Evolutionary conservation across 1,140 invertebrate genomes (phyloP).

Genomic region (Holcopasites calliopsidis): DNA sequence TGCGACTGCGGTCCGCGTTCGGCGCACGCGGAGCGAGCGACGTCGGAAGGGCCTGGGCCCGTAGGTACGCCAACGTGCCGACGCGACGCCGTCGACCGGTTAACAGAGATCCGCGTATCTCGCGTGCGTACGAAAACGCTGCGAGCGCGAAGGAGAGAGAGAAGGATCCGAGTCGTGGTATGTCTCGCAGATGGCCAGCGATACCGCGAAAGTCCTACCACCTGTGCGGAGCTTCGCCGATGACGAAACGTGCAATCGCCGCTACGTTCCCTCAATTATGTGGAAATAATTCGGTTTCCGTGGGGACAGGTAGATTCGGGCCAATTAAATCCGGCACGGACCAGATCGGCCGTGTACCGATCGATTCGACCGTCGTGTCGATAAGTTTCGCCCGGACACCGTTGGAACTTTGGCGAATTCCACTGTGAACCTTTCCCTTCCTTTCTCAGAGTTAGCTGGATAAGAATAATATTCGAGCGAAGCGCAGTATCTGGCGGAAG

Average conservation of each 20-base stretch:
- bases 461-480: slow-evolving; percentile 24
- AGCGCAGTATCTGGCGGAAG: slow-evolving; percentile 14
- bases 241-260: slow-evolving; percentile 67
- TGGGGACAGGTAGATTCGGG: slow-evolving; percentile 37
- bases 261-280: slow-evolving; percentile 63
- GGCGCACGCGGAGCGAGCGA: slow-evolving; percentile 12
- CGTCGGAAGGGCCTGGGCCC: neutral
- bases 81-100: neutral
- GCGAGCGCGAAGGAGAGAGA: neutral
- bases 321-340: slow-evolving; percentile 59
- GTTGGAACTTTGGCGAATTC: neutral
- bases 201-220: slow-evolving; percentile 57
- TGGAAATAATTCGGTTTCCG: slow-evolving; percentile 65
- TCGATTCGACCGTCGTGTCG: slow-evolving; percentile 25
- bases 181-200: slow-evolving; percentile 64
- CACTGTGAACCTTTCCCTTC: neutral
- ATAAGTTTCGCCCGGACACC: slow-evolving; percentile 23
- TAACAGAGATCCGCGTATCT: neutral
- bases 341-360: slow-evolving; percentile 36
- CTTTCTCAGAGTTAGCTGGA: neutral
- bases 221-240: slow-evolving; percentile 66
- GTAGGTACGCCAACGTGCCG: neutral
- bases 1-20: slow-evolving; percentile 57
- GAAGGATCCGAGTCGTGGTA: slow-evolving; percentile 54
- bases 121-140: neutral